Conservation (phyloP, 92 coral and sea anemone genomes). For the Virgularia gustaviana region DNA sequence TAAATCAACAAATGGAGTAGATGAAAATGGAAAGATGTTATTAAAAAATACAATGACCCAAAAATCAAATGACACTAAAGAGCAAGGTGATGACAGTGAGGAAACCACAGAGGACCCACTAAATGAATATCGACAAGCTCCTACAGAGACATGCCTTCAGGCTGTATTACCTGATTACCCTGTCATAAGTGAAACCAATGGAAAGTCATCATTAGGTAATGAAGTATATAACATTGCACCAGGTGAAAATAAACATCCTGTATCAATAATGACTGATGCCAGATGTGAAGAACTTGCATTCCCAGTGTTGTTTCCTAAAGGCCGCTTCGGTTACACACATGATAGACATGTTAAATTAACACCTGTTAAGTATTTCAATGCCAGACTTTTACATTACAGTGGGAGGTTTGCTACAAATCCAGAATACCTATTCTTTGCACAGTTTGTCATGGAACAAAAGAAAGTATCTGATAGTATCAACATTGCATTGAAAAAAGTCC, state of each 20-base stretch:
- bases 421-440: slow-evolving; percentile 62
- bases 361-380: slow-evolving; percentile 54
- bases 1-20: neutral
- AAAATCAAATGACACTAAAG: too few species aligned
- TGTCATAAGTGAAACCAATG: neutral
- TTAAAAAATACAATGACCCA: neutral
- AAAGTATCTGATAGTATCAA: slow-evolving; percentile 51
- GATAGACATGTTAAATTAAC: slow-evolving; percentile 47
- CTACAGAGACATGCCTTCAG: slow-evolving; percentile 58
- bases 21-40: neutral
- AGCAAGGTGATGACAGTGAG: slow-evolving; percentile 3
- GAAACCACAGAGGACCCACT: slow-evolving; percentile 61
- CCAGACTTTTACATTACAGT: slow-evolving; percentile 52
- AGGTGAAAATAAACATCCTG: slow-evolving; percentile 55
- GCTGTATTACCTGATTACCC: slow-evolving; percentile 47
- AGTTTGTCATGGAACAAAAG: slow-evolving; percentile 58
- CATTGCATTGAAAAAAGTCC: slow-evolving; percentile 48
- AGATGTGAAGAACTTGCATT: slow-evolving; percentile 48
- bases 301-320: slow-evolving; percentile 66
- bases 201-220: slow-evolving; percentile 23
- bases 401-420: slow-evolving; percentile 58
- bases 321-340: slow-evolving; percentile 50
- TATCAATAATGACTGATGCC: slow-evolving; percentile 43
- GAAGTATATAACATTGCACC: slow-evolving; percentile 56
- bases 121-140: slow-evolving; percentile 55